Conservation (phyloP, 2,797 vertebrate genomes). For the Hafferia zeledoni region DNA sequence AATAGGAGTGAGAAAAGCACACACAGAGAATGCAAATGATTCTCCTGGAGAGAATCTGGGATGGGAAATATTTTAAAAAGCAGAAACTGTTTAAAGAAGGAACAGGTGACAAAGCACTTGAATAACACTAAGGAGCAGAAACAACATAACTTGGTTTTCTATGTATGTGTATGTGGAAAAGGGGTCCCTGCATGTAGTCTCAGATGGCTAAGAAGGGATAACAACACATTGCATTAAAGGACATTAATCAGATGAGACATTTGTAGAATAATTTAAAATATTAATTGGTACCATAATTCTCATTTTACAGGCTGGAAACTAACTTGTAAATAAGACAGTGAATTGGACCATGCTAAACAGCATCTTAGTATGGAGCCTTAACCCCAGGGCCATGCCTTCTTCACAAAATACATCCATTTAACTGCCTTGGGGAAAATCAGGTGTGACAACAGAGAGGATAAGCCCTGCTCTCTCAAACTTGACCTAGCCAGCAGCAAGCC, state of each 20-base stretch:
- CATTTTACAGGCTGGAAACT: not conserved
- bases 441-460: not conserved
- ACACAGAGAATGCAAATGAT: not conserved
- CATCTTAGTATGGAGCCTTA: not conserved
- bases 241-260: not conserved
- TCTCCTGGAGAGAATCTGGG: not conserved
- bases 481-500: not conserved
- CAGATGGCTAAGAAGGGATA: not conserved
- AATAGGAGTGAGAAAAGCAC: not conserved
- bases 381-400: not conserved
- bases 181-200: not conserved
- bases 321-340: not conserved
- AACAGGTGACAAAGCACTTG: not conserved
- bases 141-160: not conserved
- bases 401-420: not conserved
- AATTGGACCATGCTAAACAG: not conserved
- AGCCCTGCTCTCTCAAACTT: not conserved
- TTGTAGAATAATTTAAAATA: not conserved
- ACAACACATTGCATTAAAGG: not conserved
- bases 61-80: not conserved
- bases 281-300: not conserved
- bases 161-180: fast-evolving
- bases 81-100: not conserved
- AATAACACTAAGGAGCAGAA: not conserved
- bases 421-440: not conserved